Evolutionary conservation across 2,113 vertebrate species (phyloP).

Genomic region (Gadus chalcogrammus): DNA sequence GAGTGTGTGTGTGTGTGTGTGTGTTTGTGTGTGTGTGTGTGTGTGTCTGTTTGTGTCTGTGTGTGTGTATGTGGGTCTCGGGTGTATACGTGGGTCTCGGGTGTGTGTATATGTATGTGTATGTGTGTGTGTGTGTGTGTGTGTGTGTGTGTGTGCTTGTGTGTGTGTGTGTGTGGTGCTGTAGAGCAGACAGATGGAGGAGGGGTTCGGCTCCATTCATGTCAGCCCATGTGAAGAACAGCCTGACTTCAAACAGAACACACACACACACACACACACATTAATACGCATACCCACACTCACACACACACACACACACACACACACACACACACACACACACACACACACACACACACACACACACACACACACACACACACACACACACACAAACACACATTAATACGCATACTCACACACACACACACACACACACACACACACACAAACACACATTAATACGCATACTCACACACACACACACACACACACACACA

Average conservation of each 20-base stretch:
- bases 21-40: no score
- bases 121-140: no score
- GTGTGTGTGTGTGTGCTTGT: slow-evolving; percentile 2
- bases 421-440: slow-evolving; percentile 36
- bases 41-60: no score
- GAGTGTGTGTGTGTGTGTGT: no score
- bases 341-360: neutral
- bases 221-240: slow-evolving; percentile 69
- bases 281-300: neutral
- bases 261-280: slow-evolving; percentile 1
- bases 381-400: slow-evolving; percentile 15
- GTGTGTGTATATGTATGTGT: no score
- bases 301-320: neutral
- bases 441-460: no score
- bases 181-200: slow-evolving; percentile 70
- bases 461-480: rapidly evolving
- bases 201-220: slow-evolving; percentile 69
- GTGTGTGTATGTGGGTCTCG: no score
- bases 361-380: slow-evolving; percentile 5
- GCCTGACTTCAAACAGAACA: slow-evolving; percentile 68
- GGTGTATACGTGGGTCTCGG: no score
- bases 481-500: neutral
- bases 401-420: no score
- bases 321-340: neutral
- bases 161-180: slow-evolving; percentile 59